These are phyloP conservation scores for Ceyx margarethae DNA, from an alignment of 2,113 vertebrate genomes.

Conservation along the genomic window DNA sequence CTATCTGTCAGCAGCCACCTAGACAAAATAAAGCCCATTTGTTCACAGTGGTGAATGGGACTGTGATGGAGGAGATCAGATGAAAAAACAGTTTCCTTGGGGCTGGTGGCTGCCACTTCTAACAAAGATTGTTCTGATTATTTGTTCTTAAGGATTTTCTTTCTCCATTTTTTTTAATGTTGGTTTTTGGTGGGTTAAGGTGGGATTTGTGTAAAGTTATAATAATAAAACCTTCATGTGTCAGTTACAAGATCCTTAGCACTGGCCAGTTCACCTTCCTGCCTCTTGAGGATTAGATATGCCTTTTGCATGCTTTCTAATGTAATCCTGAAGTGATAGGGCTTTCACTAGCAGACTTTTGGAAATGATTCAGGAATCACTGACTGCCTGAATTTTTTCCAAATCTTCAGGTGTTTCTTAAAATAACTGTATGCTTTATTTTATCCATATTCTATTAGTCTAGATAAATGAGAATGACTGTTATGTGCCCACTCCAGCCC, in stretches of 20 bases:
- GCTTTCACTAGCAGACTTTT: not conserved
- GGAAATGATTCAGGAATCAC: not conserved
- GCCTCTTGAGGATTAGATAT: not conserved
- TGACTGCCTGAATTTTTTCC: not conserved
- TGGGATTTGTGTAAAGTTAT: not conserved
- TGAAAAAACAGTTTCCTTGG: not conserved
- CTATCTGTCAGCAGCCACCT: not conserved
- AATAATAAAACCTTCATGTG: not conserved
- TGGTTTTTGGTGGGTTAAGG: not conserved
- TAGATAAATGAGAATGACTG: not conserved
- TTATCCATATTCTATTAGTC: not conserved
- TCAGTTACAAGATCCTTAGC: not conserved
- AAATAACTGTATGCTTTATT: not conserved
- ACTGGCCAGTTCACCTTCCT: not conserved
- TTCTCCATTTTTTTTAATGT: not conserved
- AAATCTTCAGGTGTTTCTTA: not conserved
- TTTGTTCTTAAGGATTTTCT: not conserved
- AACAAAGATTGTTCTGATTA: not conserved
- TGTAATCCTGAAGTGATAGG: not conserved
- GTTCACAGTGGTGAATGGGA: not conserved
- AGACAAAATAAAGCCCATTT: not conserved
- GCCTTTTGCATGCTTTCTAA: not conserved
- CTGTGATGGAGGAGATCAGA: not conserved
- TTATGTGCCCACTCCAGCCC: not conserved
- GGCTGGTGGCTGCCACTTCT: not conserved